A percentile compares a stretch with the other conserved stretches of the same genome.
Evolutionary conservation across 2,888 invertebrate genomes (phyloP).

Genomic region (Trichopoda pennipes): DNA sequence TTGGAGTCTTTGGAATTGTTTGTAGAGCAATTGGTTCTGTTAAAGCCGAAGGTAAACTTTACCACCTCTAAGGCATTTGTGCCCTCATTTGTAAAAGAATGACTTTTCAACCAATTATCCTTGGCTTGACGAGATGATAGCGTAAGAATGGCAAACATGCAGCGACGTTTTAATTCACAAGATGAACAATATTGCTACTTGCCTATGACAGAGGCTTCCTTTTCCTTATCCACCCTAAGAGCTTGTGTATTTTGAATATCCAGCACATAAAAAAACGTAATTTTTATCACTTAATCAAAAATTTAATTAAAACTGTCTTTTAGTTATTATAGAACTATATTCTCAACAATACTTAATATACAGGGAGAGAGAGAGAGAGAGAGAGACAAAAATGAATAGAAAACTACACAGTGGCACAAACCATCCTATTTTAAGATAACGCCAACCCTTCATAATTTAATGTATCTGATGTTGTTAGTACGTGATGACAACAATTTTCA

Average conservation of each 20-base stretch:
- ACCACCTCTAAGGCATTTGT: constrained; percentile 90
- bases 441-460: too few relatives aligned
- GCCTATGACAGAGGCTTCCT: constrained; percentile 44
- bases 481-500: too few relatives aligned
- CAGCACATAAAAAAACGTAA: constrained; percentile 58
- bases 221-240: constrained; percentile 29
- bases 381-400: too few relatives aligned
- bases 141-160: constrained; percentile 40
- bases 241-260: constrained; percentile 39
- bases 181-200: constrained; percentile 21
- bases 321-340: too few relatives aligned
- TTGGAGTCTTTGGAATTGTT: constrained; percentile 89
- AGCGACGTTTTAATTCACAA: constrained; percentile 65
- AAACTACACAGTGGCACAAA: too few relatives aligned
- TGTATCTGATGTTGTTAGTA: too few relatives aligned
- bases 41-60: constrained; percentile 87
- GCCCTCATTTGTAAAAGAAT: constrained; percentile 94
- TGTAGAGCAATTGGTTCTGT: constrained; percentile 87
- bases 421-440: too few relatives aligned
- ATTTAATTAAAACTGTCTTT: too few relatives aligned
- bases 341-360: too few relatives aligned
- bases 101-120: constrained; percentile 91
- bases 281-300: too few relatives aligned
- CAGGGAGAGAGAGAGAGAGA: too few relatives aligned
- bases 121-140: constrained; percentile 80